phyloP scores from a whole-genome alignment of 1,140 invertebrate genomes.

The Brachionus sp. region DNA sequence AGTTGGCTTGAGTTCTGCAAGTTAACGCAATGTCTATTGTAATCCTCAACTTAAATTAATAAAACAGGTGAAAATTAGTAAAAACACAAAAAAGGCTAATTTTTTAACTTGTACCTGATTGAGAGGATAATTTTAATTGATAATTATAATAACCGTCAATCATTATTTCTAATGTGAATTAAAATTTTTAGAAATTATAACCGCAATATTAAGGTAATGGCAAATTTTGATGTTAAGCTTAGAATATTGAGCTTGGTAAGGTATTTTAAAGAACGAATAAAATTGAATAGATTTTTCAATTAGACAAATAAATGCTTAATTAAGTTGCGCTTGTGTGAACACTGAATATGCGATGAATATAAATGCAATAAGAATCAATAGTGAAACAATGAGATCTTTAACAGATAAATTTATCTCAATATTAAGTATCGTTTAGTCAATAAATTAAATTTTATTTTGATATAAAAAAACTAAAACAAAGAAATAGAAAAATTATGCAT shows the following conservation, averaged over 20 bases:
- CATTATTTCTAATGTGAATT: conserved; percentile 12
- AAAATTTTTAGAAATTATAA: conserved; percentile 14
- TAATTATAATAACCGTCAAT: conserved; percentile 39
- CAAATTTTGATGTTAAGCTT: background rate
- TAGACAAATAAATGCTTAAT: conserved; percentile 4
- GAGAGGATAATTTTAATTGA: conserved; percentile 40
- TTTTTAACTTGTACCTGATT: conserved; percentile 10
- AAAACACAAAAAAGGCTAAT: background rate
- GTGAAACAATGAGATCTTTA: background rate
- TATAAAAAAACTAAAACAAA: background rate
- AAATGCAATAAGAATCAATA: background rate
- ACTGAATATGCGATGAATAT: background rate
- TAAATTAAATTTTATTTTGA: background rate
- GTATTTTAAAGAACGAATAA: background rate
- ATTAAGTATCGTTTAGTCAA: background rate
- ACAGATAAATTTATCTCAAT: background rate
- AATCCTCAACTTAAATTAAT: background rate
- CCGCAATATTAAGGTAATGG: background rate
- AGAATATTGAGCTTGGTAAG: background rate
- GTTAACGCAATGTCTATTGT: conserved; percentile 1
- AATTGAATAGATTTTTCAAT: background rate
- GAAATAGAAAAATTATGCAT: background rate
- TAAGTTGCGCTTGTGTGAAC: background rate
- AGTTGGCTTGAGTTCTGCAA: background rate
- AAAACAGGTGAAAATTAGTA: background rate